Evolutionary conservation across 37 sponge, comb jelly and placozoan species (phyloP), one percentile per base, ranked within the genome.

Genomic region (Halichondria panicea): DNA sequence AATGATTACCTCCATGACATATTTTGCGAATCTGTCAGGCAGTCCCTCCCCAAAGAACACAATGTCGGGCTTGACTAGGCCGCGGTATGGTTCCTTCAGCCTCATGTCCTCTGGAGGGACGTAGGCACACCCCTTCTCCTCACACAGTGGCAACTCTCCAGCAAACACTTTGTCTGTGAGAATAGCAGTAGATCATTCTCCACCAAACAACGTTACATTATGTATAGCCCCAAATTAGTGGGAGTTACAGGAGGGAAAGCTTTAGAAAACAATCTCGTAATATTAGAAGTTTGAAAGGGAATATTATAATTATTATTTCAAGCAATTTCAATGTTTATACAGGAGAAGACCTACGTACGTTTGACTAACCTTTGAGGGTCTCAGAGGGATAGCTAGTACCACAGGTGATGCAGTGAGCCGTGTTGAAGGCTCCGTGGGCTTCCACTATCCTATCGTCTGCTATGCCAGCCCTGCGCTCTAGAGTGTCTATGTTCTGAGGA

Each of bases 31-130:
- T 44, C 86, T 70, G 0, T 87, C 69, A 19, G 97, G 92, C 15
- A 93, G 84, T 9, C 76, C 63, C 54, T 96, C 97, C 0, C 97
- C 97, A 83, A 96, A 96, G 74, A 96, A 96, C 48, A 96, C 94
- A 35, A 96, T 92, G 50, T 96, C 94, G 67, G 93, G 93, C 68
- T 93, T 93, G 43, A 93, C 82, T 21, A 88, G n/a, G n/a, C 85
- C 89, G 4, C 41, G 4, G 54, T 75, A 75, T 3, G 38, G 42
- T 30, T 62, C 77, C 4, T 43, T 77, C n/a, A n/a, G n/a, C n/a
- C n/a, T n/a, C 28, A 44, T 66, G 7, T 69, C 77, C 46, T 68
- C 43, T 4, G 45, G 2, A 21, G 87, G 75, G 37, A 57, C 36
- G 3, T 36, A 15, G 27, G 60, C 72, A 72, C 88, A 88, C 3